Base-by-base conservation (phyloP, 2,797 vertebrate genomes). In the Notoglanidium macrostoma region DNA sequence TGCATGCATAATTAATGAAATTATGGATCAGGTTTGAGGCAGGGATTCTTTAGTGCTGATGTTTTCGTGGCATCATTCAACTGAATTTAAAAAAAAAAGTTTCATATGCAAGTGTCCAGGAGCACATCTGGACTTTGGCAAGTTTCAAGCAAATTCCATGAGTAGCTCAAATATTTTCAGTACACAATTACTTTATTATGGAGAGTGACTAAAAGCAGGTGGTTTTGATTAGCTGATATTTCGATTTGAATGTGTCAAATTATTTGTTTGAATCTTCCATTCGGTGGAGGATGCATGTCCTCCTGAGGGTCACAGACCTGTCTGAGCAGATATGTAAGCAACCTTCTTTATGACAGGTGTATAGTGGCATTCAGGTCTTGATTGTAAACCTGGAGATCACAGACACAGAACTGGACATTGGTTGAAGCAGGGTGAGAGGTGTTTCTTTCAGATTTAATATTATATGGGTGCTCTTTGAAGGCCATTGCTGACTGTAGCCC, bases 271-370 rank as follows among this genome's bases (percentile, higher is more conserved):
- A 49, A 67, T 67, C n/a, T 29, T 19, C 7, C 12, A 29, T 82
- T 67, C 4, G 9, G 14, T 77, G 61, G 67, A 84, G 83, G 57
- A 49, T 14, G 80, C 44, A 86, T 51, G 21, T 67, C 81, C 9
- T 57, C 55, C 21, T 67, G 11, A 88, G 40, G 77, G 67, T 73
- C 35, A 91, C 88, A 90, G 85, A 93, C 91, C 91, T 91, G 74
- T 83, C 51, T 86, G 80, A 83, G 73, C 87, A 79, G 35, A 70
- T 83, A 57, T 79, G 59, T n/a, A 23, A 54, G 74, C 73, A 79
- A 51, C 57, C 83, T 88, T 89, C 88, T 90, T 89, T 87, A 70
- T 46, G 29, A 90, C 77, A 35, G 84, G 46, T 40, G 89, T 65
- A 87, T 90, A 89, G 89, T 85, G 57, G 86, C 88, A 85, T 78